Conservation (phyloP, 2,888 invertebrate genomes). For the Digitonthophagus gazella region DNA sequence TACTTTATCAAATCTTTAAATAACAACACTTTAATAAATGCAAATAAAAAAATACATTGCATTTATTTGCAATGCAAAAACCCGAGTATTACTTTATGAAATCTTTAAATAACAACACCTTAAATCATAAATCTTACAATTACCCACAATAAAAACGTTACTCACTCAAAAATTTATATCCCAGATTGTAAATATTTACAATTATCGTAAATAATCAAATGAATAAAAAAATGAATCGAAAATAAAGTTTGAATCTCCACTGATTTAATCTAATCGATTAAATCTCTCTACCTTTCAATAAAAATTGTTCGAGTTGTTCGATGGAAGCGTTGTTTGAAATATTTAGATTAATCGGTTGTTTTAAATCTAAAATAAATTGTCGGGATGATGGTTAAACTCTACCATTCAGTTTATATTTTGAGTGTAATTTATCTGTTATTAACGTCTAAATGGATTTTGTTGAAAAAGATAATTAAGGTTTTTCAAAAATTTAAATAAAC, state of each 20-base stretch:
- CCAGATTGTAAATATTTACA: background rate
- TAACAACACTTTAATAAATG: too few species aligned
- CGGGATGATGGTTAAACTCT: background rate
- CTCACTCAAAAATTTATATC: background rate
- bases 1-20: too few species aligned
- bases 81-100: too few species aligned
- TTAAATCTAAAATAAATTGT: background rate
- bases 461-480: background rate
- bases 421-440: background rate
- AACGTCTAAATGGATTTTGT: background rate
- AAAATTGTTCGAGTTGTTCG: too few species aligned
- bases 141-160: background rate
- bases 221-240: background rate
- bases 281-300: too few species aligned
- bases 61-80: too few species aligned
- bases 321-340: background rate
- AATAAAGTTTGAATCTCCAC: too few species aligned
- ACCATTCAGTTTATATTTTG: background rate
- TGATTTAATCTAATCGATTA: too few species aligned
- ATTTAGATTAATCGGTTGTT: background rate
- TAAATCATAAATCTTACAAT: background rate
- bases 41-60: too few species aligned
- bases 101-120: background rate
- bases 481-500: too few species aligned
- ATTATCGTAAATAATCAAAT: background rate